Conservation (phyloP, 2,888 invertebrate species). For the Trachelus troglodyta region DNA sequence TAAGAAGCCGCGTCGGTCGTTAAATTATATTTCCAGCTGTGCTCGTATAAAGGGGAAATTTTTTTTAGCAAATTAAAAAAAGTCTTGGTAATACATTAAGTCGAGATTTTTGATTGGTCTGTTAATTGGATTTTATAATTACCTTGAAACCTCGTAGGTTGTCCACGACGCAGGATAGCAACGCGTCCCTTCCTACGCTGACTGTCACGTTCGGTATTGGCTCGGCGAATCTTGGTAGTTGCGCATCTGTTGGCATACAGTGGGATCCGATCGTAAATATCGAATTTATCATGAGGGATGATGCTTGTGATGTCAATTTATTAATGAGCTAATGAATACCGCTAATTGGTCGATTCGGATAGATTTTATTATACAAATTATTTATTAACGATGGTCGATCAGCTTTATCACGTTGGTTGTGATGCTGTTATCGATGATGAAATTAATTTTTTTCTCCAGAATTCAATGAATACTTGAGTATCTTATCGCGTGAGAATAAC, state of each 20-base stretch:
- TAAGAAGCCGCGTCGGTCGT: too few relatives aligned
- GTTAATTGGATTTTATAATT: slow-evolving; percentile 41
- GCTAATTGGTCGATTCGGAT: background rate
- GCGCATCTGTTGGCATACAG: slow-evolving; percentile 68
- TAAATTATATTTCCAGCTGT: background rate
- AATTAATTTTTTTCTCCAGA: background rate
- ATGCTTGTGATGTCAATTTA: background rate
- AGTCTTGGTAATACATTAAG: background rate
- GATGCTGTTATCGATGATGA: background rate
- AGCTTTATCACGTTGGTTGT: background rate
- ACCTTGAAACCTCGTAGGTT: slow-evolving; percentile 89
- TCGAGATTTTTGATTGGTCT: background rate
- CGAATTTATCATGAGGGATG: background rate
- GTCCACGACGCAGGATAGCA: slow-evolving; percentile 89
- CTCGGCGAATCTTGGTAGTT: slow-evolving; percentile 86
- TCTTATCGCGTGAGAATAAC: background rate
- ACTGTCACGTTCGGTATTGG: slow-evolving; percentile 92
- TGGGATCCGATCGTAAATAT: background rate
- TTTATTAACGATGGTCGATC: background rate
- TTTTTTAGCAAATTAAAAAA: background rate
- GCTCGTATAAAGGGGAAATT: background rate
- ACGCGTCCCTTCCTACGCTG: slow-evolving; percentile 86
- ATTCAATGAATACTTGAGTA: background rate
- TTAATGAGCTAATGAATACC: background rate
- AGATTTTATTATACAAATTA: background rate